Evolutionary conservation across 2,888 invertebrate species (phyloP), one percentile per base, ranked within the genome.

Genomic region (Drosophila borborema): DNA sequence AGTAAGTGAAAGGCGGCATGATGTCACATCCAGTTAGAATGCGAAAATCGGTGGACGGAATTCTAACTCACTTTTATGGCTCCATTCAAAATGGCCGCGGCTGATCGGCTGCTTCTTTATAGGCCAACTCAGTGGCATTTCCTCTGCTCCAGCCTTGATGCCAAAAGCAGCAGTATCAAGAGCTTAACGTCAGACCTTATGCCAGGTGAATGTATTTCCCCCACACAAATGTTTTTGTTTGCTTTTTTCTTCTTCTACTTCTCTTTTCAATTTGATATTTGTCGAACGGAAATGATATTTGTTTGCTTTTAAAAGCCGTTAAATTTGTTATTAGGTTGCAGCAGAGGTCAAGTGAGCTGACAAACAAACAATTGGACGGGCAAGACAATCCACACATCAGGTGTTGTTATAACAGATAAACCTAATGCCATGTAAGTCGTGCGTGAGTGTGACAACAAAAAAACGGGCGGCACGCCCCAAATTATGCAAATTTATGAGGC

Each of bases 201-300:
- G 66, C 34, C 77, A 74, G 82, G 87, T 85, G 85, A 85, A 85
- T 85, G 87, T 89, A 81, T 89, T 77, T 84, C 82, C 89, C 89
- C 81, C 73, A 69, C 80, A 77, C 77, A 77, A 55, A 60, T 55
- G 55, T 40, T 23, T 54, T 54, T 61, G 61, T 41, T 48, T 74
- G 68, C 58, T 43, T 9, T 28, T 23, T 38, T 49, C 28, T 48
- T 51, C 59, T 51, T 48, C 3, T 58, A 53, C 38, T 46, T 68
- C 74, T 62, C 28, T 48, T 16, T 48, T 28, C 48, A 46, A 23
- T 54, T 54, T 54, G 49, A 65, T 53, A 46, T 73, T 78, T 62
- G 51, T 72, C 59, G 74, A 89, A 89, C 85, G 89, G 85, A 85
- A 85, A 85, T 89, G 80, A 81, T 86, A 68, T 88, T 65, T 59